Base-by-base conservation (phyloP, 2,888 invertebrate species). In the Byasa hedistus region DNA sequence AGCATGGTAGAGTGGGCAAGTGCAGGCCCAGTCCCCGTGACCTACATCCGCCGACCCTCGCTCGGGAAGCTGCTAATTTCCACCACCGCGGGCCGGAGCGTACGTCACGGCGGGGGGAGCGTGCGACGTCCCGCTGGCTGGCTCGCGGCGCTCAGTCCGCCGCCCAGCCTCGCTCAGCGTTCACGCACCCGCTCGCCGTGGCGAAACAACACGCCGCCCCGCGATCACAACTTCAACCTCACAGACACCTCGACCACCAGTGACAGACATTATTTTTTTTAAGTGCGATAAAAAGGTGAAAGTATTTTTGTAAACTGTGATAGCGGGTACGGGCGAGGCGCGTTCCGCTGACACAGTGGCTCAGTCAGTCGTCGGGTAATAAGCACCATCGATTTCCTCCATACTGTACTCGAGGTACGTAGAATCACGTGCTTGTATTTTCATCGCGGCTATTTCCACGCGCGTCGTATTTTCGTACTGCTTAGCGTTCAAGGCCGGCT, bases 321-420 rank as follows among this genome's bases (percentile, higher is more conserved):
- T 84, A 86, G 77, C 79, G 71, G 83, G 82, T 82, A 85, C 86
- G 86, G 87, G 89, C 82, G 87, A 87, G 90, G 90, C 90, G 88
- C 85, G 88, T 84, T 83, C 87, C 78, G 85, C 89, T 92, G 92
- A 92, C 92, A 92, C 87, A 89, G 87, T 93, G 93, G 92, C 93
- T 92, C 92, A 93, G 92, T 92, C 85, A 83, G 86, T 86, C 89
- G 89, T 85, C 86, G 86, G 89, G 90, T 90, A 85, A 85, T 88
- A 88, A 90, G 86, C 89, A 89, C 82, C 89, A 91, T 91, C 87
- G 91, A 90, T 90, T 89, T 89, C 88, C 89, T 84, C 79, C 85
- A 85, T 83, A 87, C 83, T 78, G 79, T 85, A 84, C 86, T 81
- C 84, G 85, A 91, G 91, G 91, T 91, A 90, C 83, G 90, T 90